A percentile compares a stretch with the other conserved stretches of the same genome.
Conservation (phyloP, 2,797 vertebrate species). For the Erpetoichthys calabaricus region DNA sequence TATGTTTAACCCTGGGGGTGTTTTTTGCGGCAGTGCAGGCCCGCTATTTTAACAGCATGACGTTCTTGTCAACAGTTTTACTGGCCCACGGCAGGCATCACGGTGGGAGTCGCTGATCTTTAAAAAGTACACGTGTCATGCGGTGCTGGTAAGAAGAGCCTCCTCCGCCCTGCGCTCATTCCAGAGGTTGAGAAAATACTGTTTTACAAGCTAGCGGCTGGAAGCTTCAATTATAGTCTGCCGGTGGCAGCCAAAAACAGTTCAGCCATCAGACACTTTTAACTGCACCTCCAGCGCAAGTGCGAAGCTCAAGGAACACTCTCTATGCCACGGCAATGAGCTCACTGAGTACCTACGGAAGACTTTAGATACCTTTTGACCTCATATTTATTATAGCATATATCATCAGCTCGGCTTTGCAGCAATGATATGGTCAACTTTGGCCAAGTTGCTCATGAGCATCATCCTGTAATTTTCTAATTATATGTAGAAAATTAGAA, state of each 20-base stretch:
- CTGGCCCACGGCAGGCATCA: neutral
- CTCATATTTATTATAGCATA: no score
- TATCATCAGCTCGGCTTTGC: no score
- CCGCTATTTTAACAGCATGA: neutral
- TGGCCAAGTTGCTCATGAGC: no score
- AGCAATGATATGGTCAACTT: no score
- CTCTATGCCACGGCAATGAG: neutral
- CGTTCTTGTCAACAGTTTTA: neutral
- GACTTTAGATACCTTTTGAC: no score
- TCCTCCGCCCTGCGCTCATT: neutral
- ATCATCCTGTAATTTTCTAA: no score
- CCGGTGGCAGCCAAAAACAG: neutral
- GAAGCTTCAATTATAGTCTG: neutral
- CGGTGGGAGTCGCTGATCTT: neutral
- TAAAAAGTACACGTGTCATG: neutral
- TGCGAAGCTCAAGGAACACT: neutral
- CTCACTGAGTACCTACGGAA: neutral
- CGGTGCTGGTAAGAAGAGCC: neutral
- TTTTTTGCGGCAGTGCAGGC: neutral
- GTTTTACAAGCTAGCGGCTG: neutral
- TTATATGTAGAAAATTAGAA: no score
- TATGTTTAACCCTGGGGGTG: neutral
- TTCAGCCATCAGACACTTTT: neutral
- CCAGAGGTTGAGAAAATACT: slow-evolving; percentile 1
- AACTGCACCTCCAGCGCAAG: no score